A percentile compares a stretch with the other conserved stretches of the same genome.
Evolutionary conservation across 2,113 vertebrate genomes (phyloP).

Genomic region (Salvelinus namaycush): DNA sequence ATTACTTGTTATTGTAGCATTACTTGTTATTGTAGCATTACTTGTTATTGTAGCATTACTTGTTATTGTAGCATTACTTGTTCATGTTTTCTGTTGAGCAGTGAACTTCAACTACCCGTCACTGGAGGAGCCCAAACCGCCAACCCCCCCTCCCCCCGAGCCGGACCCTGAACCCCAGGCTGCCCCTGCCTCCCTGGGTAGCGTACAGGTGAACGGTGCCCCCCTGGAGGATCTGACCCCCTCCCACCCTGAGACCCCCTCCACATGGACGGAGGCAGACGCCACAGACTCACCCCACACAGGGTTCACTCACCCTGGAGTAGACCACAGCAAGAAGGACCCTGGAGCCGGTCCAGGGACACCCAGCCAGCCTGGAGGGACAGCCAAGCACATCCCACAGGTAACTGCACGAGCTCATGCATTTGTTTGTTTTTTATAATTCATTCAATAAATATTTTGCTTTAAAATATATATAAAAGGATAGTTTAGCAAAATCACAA

Average conservation of each 20-base stretch:
- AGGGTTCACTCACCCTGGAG: slow-evolving; percentile 43
- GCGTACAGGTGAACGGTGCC: slow-evolving; percentile 61
- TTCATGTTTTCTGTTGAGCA: slow-evolving; percentile 52
- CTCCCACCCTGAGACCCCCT: slow-evolving; percentile 58
- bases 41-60: not conserved
- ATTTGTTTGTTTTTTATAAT: not conserved
- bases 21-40: not conserved
- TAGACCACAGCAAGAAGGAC: slow-evolving; percentile 49
- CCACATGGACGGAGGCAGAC: slow-evolving; percentile 54
- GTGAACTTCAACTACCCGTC: slow-evolving; percentile 96
- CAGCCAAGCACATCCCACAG: slow-evolving; percentile 81
- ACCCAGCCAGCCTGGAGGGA: slow-evolving; percentile 62
- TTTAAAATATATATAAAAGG: too few species aligned
- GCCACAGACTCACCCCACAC: slow-evolving; percentile 40
- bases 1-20: not conserved
- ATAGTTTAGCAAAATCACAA: too few species aligned
- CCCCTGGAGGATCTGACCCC: slow-evolving; percentile 18
- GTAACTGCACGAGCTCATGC: slow-evolving; percentile 57
- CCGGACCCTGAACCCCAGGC: slow-evolving; percentile 56
- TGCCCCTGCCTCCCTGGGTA: slow-evolving; percentile 38
- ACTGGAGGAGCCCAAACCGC: slow-evolving; percentile 87
- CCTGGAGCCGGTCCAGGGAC: not conserved
- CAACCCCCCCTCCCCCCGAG: slow-evolving; percentile 49
- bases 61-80: not conserved
- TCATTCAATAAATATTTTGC: not conserved